Conservation (phyloP, 2,888 invertebrate genomes). For the Serrognathus titanus region DNA sequence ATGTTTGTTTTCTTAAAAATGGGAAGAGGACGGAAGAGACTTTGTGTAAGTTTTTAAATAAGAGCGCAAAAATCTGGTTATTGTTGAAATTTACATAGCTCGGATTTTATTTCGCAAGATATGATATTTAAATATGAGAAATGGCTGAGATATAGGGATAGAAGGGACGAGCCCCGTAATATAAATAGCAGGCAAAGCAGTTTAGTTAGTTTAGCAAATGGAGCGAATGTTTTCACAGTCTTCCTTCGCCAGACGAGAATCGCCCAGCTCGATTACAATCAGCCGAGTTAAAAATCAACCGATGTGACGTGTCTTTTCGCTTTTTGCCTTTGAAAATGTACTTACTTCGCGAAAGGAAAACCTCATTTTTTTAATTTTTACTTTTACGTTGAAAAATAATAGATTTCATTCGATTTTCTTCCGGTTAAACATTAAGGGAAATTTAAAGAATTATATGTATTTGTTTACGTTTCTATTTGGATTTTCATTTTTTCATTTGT, state of each 20-base stretch:
- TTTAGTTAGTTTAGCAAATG: slow-evolving; percentile 55
- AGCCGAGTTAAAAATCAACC: slow-evolving; percentile 17
- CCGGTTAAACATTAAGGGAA: too few relatives aligned
- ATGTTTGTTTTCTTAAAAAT: background rate
- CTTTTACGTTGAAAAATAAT: too few relatives aligned
- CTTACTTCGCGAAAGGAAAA: too few relatives aligned
- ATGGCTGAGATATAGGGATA: slow-evolving; percentile 20
- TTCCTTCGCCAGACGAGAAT: slow-evolving; percentile 31
- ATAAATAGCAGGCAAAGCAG: slow-evolving; percentile 52
- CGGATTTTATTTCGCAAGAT: slow-evolving; percentile 8
- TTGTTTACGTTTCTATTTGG: background rate
- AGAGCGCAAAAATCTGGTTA: slow-evolving; percentile 10
- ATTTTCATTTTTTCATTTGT: background rate
- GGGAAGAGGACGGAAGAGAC: background rate
- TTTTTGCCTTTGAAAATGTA: too few relatives aligned
- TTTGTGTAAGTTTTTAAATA: background rate
- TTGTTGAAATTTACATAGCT: slow-evolving; percentile 7
- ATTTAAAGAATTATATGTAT: too few relatives aligned
- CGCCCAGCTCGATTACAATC: slow-evolving; percentile 39
- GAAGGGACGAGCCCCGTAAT: slow-evolving; percentile 36
- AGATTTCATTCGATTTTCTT: too few relatives aligned
- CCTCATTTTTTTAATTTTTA: too few relatives aligned
- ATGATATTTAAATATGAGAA: slow-evolving; percentile 37
- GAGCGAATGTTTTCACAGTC: slow-evolving; percentile 51
- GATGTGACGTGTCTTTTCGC: too few relatives aligned